phyloP scores from a whole-genome alignment of 2,888 invertebrate genomes.

The Eurytoma adleriae region DNA sequence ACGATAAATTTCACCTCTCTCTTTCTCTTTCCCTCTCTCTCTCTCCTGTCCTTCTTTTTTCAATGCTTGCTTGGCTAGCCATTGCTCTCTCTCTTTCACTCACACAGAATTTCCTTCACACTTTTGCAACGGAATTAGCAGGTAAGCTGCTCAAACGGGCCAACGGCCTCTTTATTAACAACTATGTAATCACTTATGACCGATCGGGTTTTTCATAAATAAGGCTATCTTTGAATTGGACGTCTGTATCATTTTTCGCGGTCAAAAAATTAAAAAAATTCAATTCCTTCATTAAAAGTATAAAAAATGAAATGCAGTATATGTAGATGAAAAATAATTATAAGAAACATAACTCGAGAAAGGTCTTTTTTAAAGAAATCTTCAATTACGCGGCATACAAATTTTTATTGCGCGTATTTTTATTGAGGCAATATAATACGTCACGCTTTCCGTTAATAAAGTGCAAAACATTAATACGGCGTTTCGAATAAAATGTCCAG shows the following conservation, averaged over 20 bases:
- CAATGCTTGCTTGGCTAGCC: conserved; percentile 64
- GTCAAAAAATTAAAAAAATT: conserved; percentile 1
- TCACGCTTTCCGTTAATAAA: too few relatives aligned
- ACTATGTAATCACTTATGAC: conserved; percentile 51
- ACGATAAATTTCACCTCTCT: conserved; percentile 74
- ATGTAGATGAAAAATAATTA: too few relatives aligned
- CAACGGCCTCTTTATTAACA: conserved; percentile 65
- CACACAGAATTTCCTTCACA: conserved; percentile 54
- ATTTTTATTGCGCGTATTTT: too few relatives aligned
- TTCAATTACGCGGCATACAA: too few relatives aligned
- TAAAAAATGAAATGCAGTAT: too few relatives aligned
- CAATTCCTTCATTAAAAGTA: too few relatives aligned
- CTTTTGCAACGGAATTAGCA: conserved; percentile 62
- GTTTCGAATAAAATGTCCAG: too few relatives aligned
- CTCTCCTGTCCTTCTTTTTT: conserved; percentile 51
- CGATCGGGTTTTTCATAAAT: conserved; percentile 23
- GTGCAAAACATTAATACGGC: too few relatives aligned
- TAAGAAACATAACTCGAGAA: too few relatives aligned
- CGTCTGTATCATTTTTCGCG: background rate
- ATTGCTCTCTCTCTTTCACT: conserved; percentile 55
- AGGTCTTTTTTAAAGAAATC: too few relatives aligned
- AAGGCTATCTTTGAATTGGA: background rate
- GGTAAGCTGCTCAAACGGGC: conserved; percentile 45
- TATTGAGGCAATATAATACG: too few relatives aligned
- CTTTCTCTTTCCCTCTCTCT: conserved; percentile 56